phyloP scores from a whole-genome alignment of 2,888 invertebrate species.

The Drosophila koepferae region DNA sequence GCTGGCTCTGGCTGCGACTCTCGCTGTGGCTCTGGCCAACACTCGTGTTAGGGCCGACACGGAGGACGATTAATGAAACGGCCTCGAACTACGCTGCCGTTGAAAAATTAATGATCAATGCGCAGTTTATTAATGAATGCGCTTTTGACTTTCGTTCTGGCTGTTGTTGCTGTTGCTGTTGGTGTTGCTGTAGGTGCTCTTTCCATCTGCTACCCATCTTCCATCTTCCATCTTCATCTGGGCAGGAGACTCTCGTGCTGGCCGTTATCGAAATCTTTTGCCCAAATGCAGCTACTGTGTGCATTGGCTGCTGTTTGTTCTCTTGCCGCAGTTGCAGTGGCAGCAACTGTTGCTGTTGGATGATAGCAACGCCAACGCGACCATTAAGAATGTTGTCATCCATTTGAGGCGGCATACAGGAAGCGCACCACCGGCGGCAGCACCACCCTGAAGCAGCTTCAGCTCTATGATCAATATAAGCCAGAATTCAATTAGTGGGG shows the following conservation, averaged over 20 bases:
- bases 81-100: constrained; percentile 56
- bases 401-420: constrained; percentile 2
- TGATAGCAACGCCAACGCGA: constrained; percentile 36
- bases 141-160: constrained; percentile 22
- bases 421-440: background rate
- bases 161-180: background rate
- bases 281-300: constrained; percentile 77
- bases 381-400: constrained; percentile 60
- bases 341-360: constrained; percentile 18
- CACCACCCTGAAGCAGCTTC: constrained; percentile 63
- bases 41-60: constrained; percentile 6
- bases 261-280: constrained; percentile 74
- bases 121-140: constrained; percentile 74
- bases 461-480: constrained; percentile 67
- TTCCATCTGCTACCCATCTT: constrained; percentile 31
- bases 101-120: constrained; percentile 80
- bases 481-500: constrained; percentile 61
- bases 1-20: background rate
- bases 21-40: background rate
- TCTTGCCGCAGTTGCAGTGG: constrained; percentile 54
- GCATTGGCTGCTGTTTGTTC: constrained; percentile 17
- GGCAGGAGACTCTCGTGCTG: constrained; percentile 37
- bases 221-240: constrained; percentile 51
- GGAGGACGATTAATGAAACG: constrained; percentile 72
- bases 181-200: constrained; percentile 1